phyloP scores from a whole-genome alignment of 2,888 invertebrate genomes.

The Plebejus argus region DNA sequence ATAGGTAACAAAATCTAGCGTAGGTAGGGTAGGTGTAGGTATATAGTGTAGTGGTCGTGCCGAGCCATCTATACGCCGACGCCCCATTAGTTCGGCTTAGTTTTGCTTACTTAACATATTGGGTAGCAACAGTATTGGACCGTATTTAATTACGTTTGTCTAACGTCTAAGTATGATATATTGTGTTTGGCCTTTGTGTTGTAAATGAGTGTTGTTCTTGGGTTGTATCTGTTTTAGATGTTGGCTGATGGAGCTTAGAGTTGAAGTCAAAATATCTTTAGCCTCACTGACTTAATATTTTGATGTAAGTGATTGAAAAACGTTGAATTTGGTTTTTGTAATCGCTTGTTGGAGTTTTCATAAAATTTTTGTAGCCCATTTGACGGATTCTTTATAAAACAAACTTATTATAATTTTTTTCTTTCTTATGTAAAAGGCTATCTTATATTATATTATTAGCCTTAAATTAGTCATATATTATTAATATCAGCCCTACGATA shows the following conservation, averaged over 20 bases:
- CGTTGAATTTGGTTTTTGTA: no score
- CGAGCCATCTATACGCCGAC: constrained; percentile 32
- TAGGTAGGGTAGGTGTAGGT: background rate
- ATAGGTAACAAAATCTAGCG: background rate
- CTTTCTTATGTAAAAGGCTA: no score
- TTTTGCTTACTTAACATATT: constrained; percentile 35
- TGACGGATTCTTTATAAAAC: no score
- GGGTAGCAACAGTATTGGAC: constrained; percentile 24
- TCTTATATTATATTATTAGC: no score
- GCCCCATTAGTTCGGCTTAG: constrained; percentile 34
- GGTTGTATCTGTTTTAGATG: background rate
- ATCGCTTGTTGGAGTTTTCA: no score
- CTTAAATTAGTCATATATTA: no score
- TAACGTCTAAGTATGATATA: constrained; percentile 29
- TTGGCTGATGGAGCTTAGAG: background rate
- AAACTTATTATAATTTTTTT: no score
- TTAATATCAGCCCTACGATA: no score
- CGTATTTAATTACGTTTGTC: constrained; percentile 30
- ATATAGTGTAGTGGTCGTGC: background rate
- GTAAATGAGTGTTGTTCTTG: constrained; percentile 14
- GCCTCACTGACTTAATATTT: background rate
- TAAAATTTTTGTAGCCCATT: no score
- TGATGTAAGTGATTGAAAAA: no score
- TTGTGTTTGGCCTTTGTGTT: constrained; percentile 11
- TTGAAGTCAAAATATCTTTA: background rate